These are phyloP conservation scores for Procapra przewalskii DNA, from an alignment of 2,113 vertebrate genomes.

Conservation along the genomic window DNA sequence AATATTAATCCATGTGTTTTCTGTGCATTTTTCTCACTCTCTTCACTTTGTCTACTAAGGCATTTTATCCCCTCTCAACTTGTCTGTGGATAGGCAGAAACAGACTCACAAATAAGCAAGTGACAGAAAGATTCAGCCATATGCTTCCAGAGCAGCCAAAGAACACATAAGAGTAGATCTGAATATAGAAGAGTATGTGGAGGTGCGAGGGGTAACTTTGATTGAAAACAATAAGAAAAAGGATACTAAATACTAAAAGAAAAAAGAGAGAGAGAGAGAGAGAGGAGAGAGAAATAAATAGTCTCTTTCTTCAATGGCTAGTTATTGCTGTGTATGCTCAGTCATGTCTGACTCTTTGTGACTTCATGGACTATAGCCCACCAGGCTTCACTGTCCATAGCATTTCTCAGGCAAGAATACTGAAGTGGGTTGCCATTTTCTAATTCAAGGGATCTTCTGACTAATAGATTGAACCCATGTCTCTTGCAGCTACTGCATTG, in stretches of 20 bases:
- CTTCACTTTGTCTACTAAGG: neutral
- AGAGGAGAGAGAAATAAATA: neutral
- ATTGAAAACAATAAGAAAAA: neutral
- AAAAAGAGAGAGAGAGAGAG: neutral
- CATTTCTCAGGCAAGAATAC: neutral
- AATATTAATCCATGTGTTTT: neutral
- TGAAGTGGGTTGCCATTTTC: neutral
- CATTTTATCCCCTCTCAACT: neutral
- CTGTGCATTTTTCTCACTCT: neutral
- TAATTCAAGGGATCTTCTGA: neutral
- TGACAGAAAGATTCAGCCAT: neutral
- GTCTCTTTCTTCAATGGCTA: neutral
- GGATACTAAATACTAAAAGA: neutral
- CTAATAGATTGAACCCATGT: neutral
- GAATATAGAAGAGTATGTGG: neutral
- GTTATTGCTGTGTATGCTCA: neutral
- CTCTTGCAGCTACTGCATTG: neutral
- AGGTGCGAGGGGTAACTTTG: neutral
- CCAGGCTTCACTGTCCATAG: neutral
- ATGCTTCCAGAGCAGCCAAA: neutral
- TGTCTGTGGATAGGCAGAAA: neutral
- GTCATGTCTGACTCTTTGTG: neutral
- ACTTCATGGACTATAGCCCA: neutral
- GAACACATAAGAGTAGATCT: neutral
- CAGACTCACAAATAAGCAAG: neutral